Evolutionary conservation across 2,888 invertebrate genomes (phyloP).

Genomic region (Plagiodera versicolora): DNA sequence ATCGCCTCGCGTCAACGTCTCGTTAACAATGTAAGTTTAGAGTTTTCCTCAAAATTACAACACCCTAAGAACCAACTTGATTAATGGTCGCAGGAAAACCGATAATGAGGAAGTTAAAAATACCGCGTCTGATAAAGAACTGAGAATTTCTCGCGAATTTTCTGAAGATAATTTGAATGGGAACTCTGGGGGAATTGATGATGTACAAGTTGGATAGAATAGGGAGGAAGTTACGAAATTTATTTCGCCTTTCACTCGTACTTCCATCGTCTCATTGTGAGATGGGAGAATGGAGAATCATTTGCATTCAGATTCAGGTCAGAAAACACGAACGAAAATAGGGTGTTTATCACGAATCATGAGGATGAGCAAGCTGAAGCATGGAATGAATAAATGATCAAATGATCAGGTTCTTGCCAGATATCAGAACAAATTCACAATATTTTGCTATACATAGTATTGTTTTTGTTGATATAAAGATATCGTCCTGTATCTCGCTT

Average conservation of each 20-base stretch:
- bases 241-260: neutral
- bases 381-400: too few relatives aligned
- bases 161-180: neutral
- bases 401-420: too few relatives aligned
- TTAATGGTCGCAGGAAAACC: conserved; percentile 20
- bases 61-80: conserved; percentile 18
- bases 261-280: neutral
- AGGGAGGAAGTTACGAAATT: conserved; percentile 4
- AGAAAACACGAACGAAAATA: neutral
- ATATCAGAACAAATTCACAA: too few relatives aligned
- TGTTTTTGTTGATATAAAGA: too few relatives aligned
- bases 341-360: neutral
- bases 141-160: neutral
- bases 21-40: conserved; percentile 26
- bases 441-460: too few relatives aligned
- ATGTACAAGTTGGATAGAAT: neutral
- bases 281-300: neutral
- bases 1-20: conserved; percentile 18
- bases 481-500: too few relatives aligned
- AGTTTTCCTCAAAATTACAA: conserved; percentile 26
- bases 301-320: neutral
- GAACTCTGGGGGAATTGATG: conserved; percentile 7
- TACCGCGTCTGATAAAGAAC: conserved; percentile 7
- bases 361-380: too few relatives aligned
- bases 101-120: conserved; percentile 19